phyloP scores from a whole-genome alignment of 2,888 invertebrate genomes.

The Tholera decimalis region DNA sequence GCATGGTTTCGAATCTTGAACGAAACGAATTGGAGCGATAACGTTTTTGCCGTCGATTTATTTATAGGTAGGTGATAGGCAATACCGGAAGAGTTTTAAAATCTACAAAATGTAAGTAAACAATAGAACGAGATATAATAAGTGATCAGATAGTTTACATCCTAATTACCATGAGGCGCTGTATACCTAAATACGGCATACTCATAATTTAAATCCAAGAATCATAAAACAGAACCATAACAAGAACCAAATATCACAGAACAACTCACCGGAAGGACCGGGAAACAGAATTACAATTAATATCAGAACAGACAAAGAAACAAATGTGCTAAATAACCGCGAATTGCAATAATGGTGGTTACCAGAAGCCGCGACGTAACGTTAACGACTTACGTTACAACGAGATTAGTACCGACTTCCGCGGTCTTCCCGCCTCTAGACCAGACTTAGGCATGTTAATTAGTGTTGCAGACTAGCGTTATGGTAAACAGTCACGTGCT shows the following conservation, averaged over 20 bases:
- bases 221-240: background rate
- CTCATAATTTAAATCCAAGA: slow-evolving; percentile 8
- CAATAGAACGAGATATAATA: no score
- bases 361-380: slow-evolving; percentile 20
- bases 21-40: slow-evolving; percentile 16
- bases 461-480: slow-evolving; percentile 32
- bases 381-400: slow-evolving; percentile 46
- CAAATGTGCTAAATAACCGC: slow-evolving; percentile 21
- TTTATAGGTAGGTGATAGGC: slow-evolving; percentile 1
- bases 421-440: slow-evolving; percentile 30
- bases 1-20: slow-evolving; percentile 17
- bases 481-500: slow-evolving; percentile 26
- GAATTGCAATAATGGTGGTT: slow-evolving; percentile 6
- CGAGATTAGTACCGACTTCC: slow-evolving; percentile 41
- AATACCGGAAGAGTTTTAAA: background rate
- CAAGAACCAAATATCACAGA: background rate
- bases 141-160: background rate
- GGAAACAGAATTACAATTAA: slow-evolving; percentile 20
- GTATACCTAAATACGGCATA: slow-evolving; percentile 29
- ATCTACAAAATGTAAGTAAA: no score
- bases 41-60: slow-evolving; percentile 22
- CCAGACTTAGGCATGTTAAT: slow-evolving; percentile 59
- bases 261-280: background rate
- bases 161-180: slow-evolving; percentile 27
- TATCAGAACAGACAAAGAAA: slow-evolving; percentile 9